Evolutionary conservation across 2,888 invertebrate species (phyloP).

Genomic region (Rhagonycha lutea): DNA sequence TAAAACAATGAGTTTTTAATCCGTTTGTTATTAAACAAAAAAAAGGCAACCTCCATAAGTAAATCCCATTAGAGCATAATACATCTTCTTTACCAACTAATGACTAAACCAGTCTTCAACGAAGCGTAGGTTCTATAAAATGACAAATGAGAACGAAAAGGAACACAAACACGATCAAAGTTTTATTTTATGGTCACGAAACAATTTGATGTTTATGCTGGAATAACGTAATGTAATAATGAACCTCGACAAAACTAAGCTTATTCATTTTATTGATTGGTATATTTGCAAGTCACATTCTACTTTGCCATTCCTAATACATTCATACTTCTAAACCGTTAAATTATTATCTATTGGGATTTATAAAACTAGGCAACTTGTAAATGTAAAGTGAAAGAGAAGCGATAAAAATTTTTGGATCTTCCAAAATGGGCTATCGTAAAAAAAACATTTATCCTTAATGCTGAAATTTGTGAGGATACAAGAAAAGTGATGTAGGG

Average conservation of each 20-base stretch:
- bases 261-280: not conserved
- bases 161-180: slow-evolving; percentile 30
- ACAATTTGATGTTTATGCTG: slow-evolving; percentile 27
- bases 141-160: slow-evolving; percentile 30
- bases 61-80: slow-evolving; percentile 41
- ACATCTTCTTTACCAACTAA: slow-evolving; percentile 34
- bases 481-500: not conserved
- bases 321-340: not conserved
- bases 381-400: not conserved
- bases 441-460: not conserved
- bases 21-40: slow-evolving; percentile 29
- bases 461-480: not conserved
- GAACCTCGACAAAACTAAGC: slow-evolving; percentile 15
- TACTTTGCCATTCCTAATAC: not conserved
- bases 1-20: not conserved
- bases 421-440: not conserved
- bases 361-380: not conserved
- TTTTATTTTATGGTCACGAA: slow-evolving; percentile 32
- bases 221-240: slow-evolving; percentile 26
- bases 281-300: slow-evolving; percentile 19
- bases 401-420: not conserved
- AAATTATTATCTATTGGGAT: not conserved
- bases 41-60: slow-evolving; percentile 33
- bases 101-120: slow-evolving; percentile 30
- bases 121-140: slow-evolving; percentile 30